Evolutionary conservation across 2,888 invertebrate genomes (phyloP), one percentile per base, ranked within the genome.

Genomic region (Ophonus ardosiacus): DNA sequence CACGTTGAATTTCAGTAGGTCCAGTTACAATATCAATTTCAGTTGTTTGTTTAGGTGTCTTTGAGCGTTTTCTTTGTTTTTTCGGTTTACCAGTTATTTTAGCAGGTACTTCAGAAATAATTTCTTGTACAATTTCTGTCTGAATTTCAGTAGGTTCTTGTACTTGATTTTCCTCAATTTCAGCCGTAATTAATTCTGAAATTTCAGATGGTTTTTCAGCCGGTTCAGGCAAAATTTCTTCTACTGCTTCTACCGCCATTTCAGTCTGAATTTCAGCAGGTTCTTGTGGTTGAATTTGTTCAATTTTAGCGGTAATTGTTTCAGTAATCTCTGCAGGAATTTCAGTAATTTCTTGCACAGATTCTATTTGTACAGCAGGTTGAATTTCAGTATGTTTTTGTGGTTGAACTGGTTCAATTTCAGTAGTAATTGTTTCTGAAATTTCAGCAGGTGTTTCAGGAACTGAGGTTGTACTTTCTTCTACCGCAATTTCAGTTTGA

Each of bases 1-100:
- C 31, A 1, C 5, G 31, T 6, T 31, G 31, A 31, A 31, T 31
- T 31, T 31, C 31, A 18, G 17, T 57, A 63, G n/a, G 78, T 51
- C 79, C 84, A 15, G 15, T 56, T 13, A 56, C 6, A 7, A 51
- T 24, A 31, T n/a, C 10, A 15, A 18, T 57, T 57, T 59, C 83
- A 63, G 18, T 8, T 84, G 63, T 78, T 65, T 78, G 63, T 43
- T 83, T 83, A 7, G 84, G 76, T 51, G 78, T 84, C 63, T 83
- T 83, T 15, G 83, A 83, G 6, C 74, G 31, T 24, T 83, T 83
- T 13, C 82, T 43, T 7, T 71, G 59, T 61, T 40, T 76, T 24
- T 83, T 83, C 17, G 59, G 40, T 51, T 68, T 71, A 57, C 24
- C 71, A 38, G 43, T 8, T 2, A 51, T 8, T 13, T 51, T 10